These are phyloP conservation scores for Eumacrocentrus americanus DNA, from an alignment of 2,888 invertebrate genomes.

Conservation along the genomic window DNA sequence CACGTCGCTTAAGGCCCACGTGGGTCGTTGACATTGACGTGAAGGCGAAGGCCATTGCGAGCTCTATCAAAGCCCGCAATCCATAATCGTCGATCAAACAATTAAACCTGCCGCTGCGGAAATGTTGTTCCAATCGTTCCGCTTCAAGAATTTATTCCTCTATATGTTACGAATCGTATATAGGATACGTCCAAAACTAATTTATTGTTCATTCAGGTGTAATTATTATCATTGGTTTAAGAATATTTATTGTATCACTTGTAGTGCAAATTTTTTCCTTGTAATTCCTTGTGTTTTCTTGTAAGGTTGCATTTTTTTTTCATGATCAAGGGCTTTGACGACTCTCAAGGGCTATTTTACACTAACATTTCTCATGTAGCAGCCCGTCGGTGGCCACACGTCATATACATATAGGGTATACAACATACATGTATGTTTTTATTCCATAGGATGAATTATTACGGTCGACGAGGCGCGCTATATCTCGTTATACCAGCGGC, in stretches of 20 bases:
- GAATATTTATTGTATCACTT: too few species aligned
- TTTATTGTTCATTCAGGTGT: too few species aligned
- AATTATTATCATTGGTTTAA: too few species aligned
- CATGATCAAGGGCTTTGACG: not conserved
- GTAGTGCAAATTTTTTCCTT: too few species aligned
- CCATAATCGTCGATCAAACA: slow-evolving; percentile 7
- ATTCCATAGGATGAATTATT: slow-evolving; percentile 29
- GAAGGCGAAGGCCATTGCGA: slow-evolving; percentile 16
- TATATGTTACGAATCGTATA: not conserved
- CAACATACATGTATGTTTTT: slow-evolving; percentile 17
- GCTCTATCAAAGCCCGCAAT: slow-evolving; percentile 1
- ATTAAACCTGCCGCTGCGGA: not conserved
- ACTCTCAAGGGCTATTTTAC: slow-evolving; percentile 6
- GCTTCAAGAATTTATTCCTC: not conserved
- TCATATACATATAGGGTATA: slow-evolving; percentile 5
- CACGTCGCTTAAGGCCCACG: slow-evolving; percentile 36
- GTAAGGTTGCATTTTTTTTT: too few species aligned
- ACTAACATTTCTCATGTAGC: slow-evolving; percentile 9
- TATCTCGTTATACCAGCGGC: slow-evolving; percentile 40
- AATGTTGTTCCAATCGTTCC: slow-evolving; percentile 1
- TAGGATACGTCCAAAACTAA: not conserved
- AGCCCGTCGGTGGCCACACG: slow-evolving; percentile 7
- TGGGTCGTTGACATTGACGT: slow-evolving; percentile 50
- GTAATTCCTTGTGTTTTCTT: too few species aligned
- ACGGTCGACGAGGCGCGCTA: slow-evolving; percentile 34